Base-by-base conservation (phyloP, 2,113 vertebrate genomes). In the Phylloscopus trochilus region DNA sequence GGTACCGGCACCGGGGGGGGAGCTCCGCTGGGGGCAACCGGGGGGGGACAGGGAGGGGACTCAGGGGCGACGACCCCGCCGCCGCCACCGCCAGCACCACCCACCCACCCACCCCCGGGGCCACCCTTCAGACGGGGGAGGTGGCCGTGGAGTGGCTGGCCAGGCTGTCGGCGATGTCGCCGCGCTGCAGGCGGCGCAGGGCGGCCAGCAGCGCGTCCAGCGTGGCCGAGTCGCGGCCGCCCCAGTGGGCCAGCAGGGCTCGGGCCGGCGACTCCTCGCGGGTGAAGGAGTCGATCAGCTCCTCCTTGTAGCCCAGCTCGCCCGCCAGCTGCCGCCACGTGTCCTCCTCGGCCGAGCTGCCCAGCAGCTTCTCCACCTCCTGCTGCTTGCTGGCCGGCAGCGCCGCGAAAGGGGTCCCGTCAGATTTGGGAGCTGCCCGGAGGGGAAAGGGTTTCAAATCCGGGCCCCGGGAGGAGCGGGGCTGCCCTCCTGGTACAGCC, bases 341-440 rank as follows among this genome's bases (percentile, higher is more conserved):
- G 73, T 99, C 99, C 41, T 99, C 99, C 41, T 99, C 98, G 0
- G 98, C 96, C 0, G 98, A 98, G 87, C 98, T 97, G 49, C 97
- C 98, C 92, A 99, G 98, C 83, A 99, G 98, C 89, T 99, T 99
- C 97, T 99, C 99, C 60, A 99, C 98, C 91, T 99, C 99, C 76
- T 99, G 98, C 67, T 98, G 97, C 86, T 99, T 98, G 97, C 98
- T 98, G 12, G 98, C 94, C 0, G 99, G 98, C 86, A 99, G 97
- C 18, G 53, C 78, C 0, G 23, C 0, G 63, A 98, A 98, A 2
- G 98, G 98, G 77, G 93, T 98, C 33, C 98, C 98, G 0, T 99
- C 99, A 31, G 98, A 98, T 80, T 98, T 98, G 69, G 99, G 97
- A 2, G 97, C 98, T 99, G 11, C 28, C 30, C 1, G 27, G 55